Conservation (phyloP, 1,140 invertebrate genomes). For the Drosophila mojavensis region DNA sequence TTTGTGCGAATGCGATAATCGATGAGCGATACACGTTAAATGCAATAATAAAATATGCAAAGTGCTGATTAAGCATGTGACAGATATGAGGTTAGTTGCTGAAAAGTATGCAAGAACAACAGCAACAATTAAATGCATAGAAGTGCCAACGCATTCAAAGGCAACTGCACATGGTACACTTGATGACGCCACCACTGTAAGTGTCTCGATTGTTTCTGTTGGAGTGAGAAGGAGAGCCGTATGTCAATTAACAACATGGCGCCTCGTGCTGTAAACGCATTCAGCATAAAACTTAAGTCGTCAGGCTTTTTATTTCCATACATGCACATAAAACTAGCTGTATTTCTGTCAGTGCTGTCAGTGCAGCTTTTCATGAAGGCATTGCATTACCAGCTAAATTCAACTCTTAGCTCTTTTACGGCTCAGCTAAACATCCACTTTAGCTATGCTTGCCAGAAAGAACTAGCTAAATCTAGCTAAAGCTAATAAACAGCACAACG, state of each 20-base stretch:
- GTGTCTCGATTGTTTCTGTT: conserved; percentile 12
- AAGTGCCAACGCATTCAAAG: background rate
- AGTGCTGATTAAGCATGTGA: conserved; percentile 7
- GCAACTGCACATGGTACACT: conserved; percentile 7
- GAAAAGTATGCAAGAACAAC: conserved; percentile 35
- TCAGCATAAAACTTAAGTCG: conserved; percentile 33
- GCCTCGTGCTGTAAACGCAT: conserved; percentile 33
- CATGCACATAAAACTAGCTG: conserved; percentile 13
- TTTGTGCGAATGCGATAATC: background rate
- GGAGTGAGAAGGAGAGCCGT: too few relatives aligned
- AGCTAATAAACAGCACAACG: background rate
- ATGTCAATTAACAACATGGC: conserved; percentile 68
- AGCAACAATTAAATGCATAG: background rate
- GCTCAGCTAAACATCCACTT: background rate
- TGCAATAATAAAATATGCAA: conserved; percentile 1
- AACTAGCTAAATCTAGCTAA: background rate
- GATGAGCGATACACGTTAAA: background rate
- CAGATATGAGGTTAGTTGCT: conserved; percentile 11
- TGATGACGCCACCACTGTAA: conserved; percentile 27
- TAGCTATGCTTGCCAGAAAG: too few relatives aligned
- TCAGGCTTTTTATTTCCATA: conserved; percentile 17
- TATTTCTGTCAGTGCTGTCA: background rate
- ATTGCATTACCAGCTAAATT: too few relatives aligned
- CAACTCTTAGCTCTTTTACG: background rate
- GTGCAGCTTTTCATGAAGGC: background rate